phyloP scores from a whole-genome alignment of 2,113 vertebrate species.

The Philantomba maxwellii region DNA sequence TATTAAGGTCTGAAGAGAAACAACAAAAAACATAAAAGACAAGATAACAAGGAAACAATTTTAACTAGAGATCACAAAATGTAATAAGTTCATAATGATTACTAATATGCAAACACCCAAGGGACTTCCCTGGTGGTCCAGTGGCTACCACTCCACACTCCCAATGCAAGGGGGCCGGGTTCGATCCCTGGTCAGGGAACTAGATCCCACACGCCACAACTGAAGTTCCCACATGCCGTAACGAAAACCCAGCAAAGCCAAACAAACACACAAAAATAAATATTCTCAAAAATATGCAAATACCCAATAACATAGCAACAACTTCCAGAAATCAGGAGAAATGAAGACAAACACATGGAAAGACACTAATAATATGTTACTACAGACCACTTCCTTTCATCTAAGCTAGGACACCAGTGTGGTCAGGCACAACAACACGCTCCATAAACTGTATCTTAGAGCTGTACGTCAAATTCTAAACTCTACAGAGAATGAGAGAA shows the following conservation, averaged over 20 bases:
- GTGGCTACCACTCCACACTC: not conserved
- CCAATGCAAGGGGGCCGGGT: not conserved
- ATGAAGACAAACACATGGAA: not conserved
- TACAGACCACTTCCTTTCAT: not conserved
- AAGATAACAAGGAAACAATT: not conserved
- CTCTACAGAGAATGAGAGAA: not conserved
- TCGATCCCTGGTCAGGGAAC: not conserved
- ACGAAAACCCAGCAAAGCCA: not conserved
- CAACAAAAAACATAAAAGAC: not conserved
- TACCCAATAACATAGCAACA: not conserved
- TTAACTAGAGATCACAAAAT: not conserved
- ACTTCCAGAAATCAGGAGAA: not conserved
- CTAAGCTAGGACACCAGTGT: not conserved
- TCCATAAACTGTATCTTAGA: not conserved
- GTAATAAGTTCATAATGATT: not conserved
- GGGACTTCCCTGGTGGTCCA: not conserved
- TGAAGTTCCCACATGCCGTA: not conserved
- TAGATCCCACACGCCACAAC: not conserved
- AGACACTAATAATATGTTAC: not conserved
- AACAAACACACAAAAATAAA: not conserved
- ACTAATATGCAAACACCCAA: not conserved
- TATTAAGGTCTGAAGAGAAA: not conserved
- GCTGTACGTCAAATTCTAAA: not conserved
- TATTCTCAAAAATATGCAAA: not conserved
- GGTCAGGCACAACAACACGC: too few relatives aligned